Evolutionary conservation across 2,797 vertebrate genomes (phyloP).

Genomic region (Myotis daubentonii): DNA sequence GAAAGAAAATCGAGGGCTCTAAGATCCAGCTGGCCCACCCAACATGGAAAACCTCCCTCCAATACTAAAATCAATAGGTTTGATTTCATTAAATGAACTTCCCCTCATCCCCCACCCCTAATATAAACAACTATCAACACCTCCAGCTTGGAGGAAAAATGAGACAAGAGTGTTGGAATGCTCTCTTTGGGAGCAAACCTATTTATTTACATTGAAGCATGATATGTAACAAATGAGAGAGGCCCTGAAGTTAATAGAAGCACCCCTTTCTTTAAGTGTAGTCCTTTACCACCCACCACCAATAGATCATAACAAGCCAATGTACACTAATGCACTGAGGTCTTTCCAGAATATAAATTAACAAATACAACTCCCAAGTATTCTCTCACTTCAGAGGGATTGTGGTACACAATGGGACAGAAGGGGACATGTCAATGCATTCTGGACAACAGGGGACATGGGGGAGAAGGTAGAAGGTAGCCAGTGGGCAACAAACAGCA

Average conservation of each 20-base stretch:
- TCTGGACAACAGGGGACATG: neutral
- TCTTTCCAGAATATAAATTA: conserved; percentile 25
- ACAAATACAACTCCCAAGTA: conserved; percentile 52
- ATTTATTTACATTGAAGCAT: conserved; percentile 12
- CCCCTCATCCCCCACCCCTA: neutral
- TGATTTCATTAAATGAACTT: conserved; percentile 27
- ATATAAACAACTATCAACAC: neutral
- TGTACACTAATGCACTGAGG: neutral
- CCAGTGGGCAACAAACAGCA: neutral
- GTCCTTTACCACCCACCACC: neutral
- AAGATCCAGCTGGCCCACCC: neutral
- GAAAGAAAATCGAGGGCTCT: conserved; percentile 13
- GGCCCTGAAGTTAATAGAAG: conserved; percentile 22
- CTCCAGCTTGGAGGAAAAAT: neutral
- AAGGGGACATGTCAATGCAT: neutral
- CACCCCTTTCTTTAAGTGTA: neutral
- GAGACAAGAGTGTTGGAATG: neutral
- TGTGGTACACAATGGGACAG: neutral
- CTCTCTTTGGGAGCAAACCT: neutral
- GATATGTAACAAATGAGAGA: neutral
- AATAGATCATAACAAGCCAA: neutral
- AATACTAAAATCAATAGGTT: conserved; percentile 23
- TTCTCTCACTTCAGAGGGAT: neutral
- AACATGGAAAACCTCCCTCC: conserved; percentile 26
- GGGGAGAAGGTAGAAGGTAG: neutral